A percentile compares a stretch with the other conserved stretches of the same genome.
Conservation (phyloP, 1,140 invertebrate genomes). For the Rhynchophorus ferrugineus region DNA sequence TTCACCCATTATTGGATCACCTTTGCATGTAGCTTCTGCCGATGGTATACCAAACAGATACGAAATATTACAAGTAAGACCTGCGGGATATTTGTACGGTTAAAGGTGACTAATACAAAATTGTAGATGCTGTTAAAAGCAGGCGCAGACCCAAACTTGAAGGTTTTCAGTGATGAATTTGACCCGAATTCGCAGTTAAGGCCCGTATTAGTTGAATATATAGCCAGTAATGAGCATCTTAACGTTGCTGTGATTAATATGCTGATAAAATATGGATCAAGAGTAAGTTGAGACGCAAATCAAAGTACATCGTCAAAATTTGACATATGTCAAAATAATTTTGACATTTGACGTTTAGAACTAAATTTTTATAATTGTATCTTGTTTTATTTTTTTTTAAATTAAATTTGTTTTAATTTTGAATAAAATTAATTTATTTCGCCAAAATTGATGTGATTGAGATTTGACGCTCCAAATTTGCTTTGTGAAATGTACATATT, state of each 20-base stretch:
- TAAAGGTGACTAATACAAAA: not conserved
- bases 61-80: constrained; percentile 47
- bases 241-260: constrained; percentile 59
- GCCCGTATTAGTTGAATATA: constrained; percentile 74
- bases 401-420: no score
- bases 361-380: no score
- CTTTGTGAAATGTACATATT: no score
- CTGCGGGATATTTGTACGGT: not conserved
- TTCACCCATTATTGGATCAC: constrained; percentile 75
- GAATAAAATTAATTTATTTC: no score
- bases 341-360: not conserved
- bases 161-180: constrained; percentile 64
- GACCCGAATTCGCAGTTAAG: constrained; percentile 54
- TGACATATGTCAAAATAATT: not conserved
- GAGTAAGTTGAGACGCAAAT: constrained; percentile 42
- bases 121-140: constrained; percentile 61
- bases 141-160: constrained; percentile 72
- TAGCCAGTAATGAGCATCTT: constrained; percentile 66
- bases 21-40: constrained; percentile 78
- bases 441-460: no score
- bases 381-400: no score
- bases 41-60: constrained; percentile 69
- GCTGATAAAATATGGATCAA: constrained; percentile 73
- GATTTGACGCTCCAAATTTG: no score
- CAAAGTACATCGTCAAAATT: not conserved